Base-by-base conservation (phyloP, 2,797 vertebrate species). In the Protonibea diacanthus region DNA sequence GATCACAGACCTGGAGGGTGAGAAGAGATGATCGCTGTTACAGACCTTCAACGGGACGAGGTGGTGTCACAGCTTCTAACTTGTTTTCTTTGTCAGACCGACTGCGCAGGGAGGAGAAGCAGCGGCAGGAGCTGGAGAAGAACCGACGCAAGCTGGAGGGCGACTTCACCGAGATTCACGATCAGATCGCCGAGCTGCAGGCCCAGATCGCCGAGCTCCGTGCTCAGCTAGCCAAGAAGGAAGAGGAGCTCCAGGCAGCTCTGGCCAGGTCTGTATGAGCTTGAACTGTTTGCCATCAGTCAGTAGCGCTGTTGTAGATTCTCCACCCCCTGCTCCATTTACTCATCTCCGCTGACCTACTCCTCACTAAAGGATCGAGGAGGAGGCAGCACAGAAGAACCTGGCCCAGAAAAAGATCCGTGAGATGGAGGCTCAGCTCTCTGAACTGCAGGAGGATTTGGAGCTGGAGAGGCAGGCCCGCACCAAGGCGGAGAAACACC, bases 1-100 rank as follows among this genome's bases (percentile, higher is more conserved):
- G 97, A 99, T 99, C 92, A 97, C 98, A 1, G 98, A 99, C 87
- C 95, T 99, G 78, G 98, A 99, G 91, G 98, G 98, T 99, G 87
- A 6, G 74, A 55, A 4, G 38, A 57, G 18, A 47, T 47, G 7
- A 57, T 10, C 3, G 2, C 52, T 4, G 11, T n/a, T 6, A 3
- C 9, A 69, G 6, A 60, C 21, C 10, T 6, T n/a, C 53, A 60
- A 68, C 38, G n/a, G 25, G 27, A 65, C n/a, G 48, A 6, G 8
- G 33, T 33, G 23, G 60, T 20, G 14, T 38, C 6, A 9, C 33
- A 38, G 33, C 8, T 38, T 38, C 33, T 38, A 38, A 38, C 33
- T 38, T 38, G 8, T 38, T 38, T 38, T 2, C 8, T 38, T 9
- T 48, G 3, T 74, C 90, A 99, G 98, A 99, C 73, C 98, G 97